Base-by-base conservation (phyloP, 2,113 vertebrate genomes). In the Pelodiscus sinensis region DNA sequence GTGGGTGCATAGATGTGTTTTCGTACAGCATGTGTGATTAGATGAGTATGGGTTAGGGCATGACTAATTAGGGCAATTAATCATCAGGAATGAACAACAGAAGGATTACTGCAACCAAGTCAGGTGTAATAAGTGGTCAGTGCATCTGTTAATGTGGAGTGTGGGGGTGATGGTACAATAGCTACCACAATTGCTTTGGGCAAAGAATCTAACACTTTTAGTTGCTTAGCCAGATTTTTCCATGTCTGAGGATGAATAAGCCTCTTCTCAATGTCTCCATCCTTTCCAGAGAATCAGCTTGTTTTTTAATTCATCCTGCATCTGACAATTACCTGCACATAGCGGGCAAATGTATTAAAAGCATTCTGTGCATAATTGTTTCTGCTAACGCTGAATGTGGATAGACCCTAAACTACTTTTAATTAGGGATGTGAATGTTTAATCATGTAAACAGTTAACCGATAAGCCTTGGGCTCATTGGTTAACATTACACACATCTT, bases 91-190 rank as follows among this genome's bases (percentile, higher is more conserved):
- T 65, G 92, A 90, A 92, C 73, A 88, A 93, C 73, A 88, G 81
- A 78, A 82, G 52, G 38, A 57, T 88, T 52, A 92, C 75, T 84
- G 58, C 0, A 1, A 79, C 21, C 5, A 71, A 88, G 82, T 11
- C 89, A 85, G 73, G 95, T 58, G 80, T 94, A 93, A 79, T 75
- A 94, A 91, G 86, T 87, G 88, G 7, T 78, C 92, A 92, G 31
- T 29, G 86, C 52, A 1, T 92, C 90, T 85, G 84, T 52, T 85
- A 71, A 68, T 55, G n/a, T 1, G 21, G 52, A 11, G 58, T 58
- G 73, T 88, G 73, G 90, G 92, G 85, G 56, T 71, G 84, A n/a
- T 18, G 50, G 58, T 73, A 21, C 82, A 54, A 21, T 50, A 73
- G n/a, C 68, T 90, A 90, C 85, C 9, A 91, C 55, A 18, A 38